Base-by-base conservation (phyloP, 2,888 invertebrate species). In the Chymomyza amoena region DNA sequence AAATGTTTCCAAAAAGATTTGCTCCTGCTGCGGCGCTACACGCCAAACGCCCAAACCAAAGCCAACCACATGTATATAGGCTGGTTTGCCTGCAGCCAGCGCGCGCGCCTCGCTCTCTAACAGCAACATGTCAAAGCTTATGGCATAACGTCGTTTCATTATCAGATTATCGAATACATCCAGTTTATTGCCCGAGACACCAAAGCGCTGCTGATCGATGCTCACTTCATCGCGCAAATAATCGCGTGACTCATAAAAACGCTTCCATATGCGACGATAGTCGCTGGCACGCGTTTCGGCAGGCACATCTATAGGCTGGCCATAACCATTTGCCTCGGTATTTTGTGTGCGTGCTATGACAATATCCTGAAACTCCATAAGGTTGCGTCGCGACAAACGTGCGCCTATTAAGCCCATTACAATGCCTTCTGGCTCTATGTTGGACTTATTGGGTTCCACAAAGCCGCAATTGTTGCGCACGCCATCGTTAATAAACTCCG, bases 21-120 rank as follows among this genome's bases (percentile, higher is more conserved):
- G 92, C 15, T 93, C 92, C 83, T 95, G 95, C 71, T 95, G 94
- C 0, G 90, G 81, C 0, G 94, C 93, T 51, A 93, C 91, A 84
- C 90, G 93, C 95, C 95, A 95, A 0, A 95, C 94, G 0, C 95
- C 95, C 16, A 94, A 88, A 61, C 94, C 94, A 57, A 94, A 93
- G 13, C 95, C 95, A 45, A 95, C 93, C 7, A 95, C 92, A 88
- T 95, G 95, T 0, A 95, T 79, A 78, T 93, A 95, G 0, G 94
- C 95, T 7, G 91, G 90, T 50, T 92, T 93, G 28, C 90, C 92
- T 4, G 89, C 91, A 0, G 90, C 90, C 13, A 89, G 89, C 0
- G 94, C 94, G n/a, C 95, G 91, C 0, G 92, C 90, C 70, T 95
- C 93, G 0, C 94, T 94, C 70, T 95, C 95, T 16, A 95, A 80